phyloP scores from a whole-genome alignment of 2,888 invertebrate genomes.

The Leptura quadrifasciata region DNA sequence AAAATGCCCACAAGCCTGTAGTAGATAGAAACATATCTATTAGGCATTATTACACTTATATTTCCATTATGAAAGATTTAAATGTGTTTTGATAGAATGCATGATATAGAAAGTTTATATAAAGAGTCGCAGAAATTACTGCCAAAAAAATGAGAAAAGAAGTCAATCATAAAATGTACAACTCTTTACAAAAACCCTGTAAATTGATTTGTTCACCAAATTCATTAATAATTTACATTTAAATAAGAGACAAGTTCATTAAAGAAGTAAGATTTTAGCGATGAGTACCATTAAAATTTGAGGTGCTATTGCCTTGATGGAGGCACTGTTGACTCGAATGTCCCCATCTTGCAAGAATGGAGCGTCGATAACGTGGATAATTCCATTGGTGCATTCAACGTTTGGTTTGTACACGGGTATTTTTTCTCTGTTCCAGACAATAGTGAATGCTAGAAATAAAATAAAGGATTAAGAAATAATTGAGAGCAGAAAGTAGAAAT shows the following conservation, averaged over 20 bases:
- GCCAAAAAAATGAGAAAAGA: slow-evolving; percentile 21
- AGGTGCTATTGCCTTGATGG: slow-evolving; percentile 64
- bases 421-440: slow-evolving; percentile 90
- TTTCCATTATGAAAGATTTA: slow-evolving; percentile 17
- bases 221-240: slow-evolving; percentile 23
- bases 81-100: slow-evolving; percentile 18
- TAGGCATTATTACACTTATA: slow-evolving; percentile 15
- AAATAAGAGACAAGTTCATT: slow-evolving; percentile 49
- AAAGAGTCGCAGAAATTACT: slow-evolving; percentile 34
- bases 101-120: slow-evolving; percentile 35
- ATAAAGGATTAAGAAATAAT: neutral
- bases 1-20: neutral
- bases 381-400: slow-evolving; percentile 96
- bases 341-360: slow-evolving; percentile 91
- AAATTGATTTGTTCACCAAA: slow-evolving; percentile 29
- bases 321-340: slow-evolving; percentile 80
- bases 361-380: slow-evolving; percentile 94
- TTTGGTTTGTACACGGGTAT: slow-evolving; percentile 92
- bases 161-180: slow-evolving; percentile 28
- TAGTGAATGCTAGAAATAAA: slow-evolving; percentile 82
- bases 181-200: slow-evolving; percentile 47
- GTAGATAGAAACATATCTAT: slow-evolving; percentile 2
- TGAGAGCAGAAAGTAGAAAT: too few relatives aligned
- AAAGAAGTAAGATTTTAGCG: slow-evolving; percentile 65
- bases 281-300: slow-evolving; percentile 71